phyloP scores from a whole-genome alignment of 2,888 invertebrate genomes.

The Agrotis clavis region DNA sequence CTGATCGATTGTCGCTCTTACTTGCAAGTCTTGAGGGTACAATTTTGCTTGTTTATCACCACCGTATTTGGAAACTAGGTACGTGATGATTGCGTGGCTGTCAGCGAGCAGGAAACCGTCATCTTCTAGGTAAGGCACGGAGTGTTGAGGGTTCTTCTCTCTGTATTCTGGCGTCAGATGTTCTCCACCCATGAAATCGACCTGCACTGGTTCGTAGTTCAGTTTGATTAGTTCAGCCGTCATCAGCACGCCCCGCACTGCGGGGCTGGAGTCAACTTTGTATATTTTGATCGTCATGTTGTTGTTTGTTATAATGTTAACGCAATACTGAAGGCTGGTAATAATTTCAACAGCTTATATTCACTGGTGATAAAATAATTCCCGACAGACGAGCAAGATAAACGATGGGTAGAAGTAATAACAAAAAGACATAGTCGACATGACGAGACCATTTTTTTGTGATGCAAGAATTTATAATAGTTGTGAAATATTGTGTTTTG shows the following conservation, averaged over 20 bases:
- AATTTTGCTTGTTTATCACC: conserved; percentile 66
- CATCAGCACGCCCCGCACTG: conserved; percentile 70
- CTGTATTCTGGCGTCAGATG: conserved; percentile 68
- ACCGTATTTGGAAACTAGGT: conserved; percentile 75
- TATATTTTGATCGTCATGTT: conserved; percentile 71
- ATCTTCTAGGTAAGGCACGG: conserved; percentile 74
- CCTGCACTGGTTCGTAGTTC: conserved; percentile 63
- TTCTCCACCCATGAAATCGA: conserved; percentile 63
- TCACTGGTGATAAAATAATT: no score
- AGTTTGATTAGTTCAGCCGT: conserved; percentile 68
- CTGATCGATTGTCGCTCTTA: conserved; percentile 72
- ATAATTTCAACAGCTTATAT: no score
- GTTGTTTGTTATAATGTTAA: conserved; percentile 11
- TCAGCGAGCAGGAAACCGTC: conserved; percentile 72
- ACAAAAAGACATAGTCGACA: no score
- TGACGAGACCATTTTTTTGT: no score
- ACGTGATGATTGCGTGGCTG: conserved; percentile 75
- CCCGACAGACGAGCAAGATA: no score
- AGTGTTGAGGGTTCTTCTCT: conserved; percentile 73
- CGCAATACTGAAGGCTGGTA: not conserved
- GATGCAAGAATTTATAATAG: no score
- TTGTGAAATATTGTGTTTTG: no score
- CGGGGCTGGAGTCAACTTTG: conserved; percentile 69
- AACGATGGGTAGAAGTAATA: no score
- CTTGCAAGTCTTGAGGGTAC: conserved; percentile 70